Evolutionary conservation across 1,140 invertebrate species (phyloP).

Genomic region (Ips nitidus): DNA sequence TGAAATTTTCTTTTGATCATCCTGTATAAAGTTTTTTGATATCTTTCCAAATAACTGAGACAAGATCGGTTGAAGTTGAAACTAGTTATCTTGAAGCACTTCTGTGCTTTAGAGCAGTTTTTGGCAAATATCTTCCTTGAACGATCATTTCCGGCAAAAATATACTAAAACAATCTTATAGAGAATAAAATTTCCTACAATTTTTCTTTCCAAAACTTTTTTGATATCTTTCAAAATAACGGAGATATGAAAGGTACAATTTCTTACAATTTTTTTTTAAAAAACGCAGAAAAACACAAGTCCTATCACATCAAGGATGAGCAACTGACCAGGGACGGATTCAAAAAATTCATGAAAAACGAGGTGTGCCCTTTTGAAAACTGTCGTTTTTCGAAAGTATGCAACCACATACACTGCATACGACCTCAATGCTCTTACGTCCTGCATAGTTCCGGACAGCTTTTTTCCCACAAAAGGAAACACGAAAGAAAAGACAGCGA

Average conservation of each 20-base stretch:
- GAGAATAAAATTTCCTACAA: no score
- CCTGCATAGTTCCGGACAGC: slow-evolving; percentile 91
- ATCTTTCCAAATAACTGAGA: no score
- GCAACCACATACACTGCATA: slow-evolving; percentile 99
- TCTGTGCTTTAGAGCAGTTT: no score
- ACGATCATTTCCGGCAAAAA: no score
- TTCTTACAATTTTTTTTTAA: slow-evolving; percentile 12
- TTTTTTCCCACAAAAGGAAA: slow-evolving; percentile 97
- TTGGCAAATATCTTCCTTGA: no score
- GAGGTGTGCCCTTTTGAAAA: slow-evolving; percentile 88
- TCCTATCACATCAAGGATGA: slow-evolving; percentile 98
- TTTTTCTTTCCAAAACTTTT: not conserved
- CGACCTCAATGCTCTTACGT: slow-evolving; percentile 93
- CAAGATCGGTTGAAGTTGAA: no score
- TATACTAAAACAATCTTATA: no score
- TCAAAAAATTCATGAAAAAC: slow-evolving; percentile 99
- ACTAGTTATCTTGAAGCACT: no score
- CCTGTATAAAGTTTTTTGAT: no score
- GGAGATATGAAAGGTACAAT: not conserved
- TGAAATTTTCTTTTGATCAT: no score
- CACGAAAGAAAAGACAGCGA: slow-evolving; percentile 93
- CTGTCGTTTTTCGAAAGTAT: slow-evolving; percentile 90
- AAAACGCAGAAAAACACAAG: slow-evolving; percentile 92
- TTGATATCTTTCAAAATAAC: slow-evolving; percentile 5
- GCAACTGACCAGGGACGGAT: slow-evolving; percentile 91